Evolutionary conservation across 2,797 vertebrate genomes (phyloP), one percentile per base, ranked within the genome.

Genomic region (Fratercula arctica): DNA sequence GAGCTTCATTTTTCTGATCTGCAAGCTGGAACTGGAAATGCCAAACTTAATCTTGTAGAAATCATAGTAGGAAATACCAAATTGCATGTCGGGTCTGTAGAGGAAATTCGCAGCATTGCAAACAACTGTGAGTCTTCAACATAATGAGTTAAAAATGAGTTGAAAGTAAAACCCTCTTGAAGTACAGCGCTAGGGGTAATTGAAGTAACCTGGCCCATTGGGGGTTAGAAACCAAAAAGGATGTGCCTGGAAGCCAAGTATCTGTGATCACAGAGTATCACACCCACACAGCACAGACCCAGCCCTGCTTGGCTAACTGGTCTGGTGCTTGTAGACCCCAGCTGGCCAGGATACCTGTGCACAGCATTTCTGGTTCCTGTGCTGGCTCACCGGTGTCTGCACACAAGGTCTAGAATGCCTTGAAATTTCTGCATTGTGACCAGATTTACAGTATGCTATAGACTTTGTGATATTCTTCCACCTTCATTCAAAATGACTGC

Each of bases 121-220:
- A 43, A 46, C 41, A 80, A 13, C 39, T 61, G 54, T 0, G 1
- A 83, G 25, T 87, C 53, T 90, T 80, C 87, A 37, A 73, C 31
- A 23, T 53, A 56, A 48, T 16, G 56, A 67, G 9, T 90, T 90
- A 83, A 75, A 87, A 53, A 89, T 75, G 9, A 76, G 16, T 82
- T 85, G 53, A 57, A 96, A 91, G 35, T 66, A 94, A 82, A 94
- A 83, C 25, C 17, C 13, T 80, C 14, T 59, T 80, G 69, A 93
- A 75, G 57, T 68, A n/a, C 26, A 60, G 17, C 39, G 26, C 43
- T 87, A 18, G 37, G 15, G 9, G 16, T 93, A 33, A 33, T 17
- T 83, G 59, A 46, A 23, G 13, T 86, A 67, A 60, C 41, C 10
- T 59, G 82, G 24, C 26, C 37, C 33, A 7, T 0, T 61, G 46